phyloP scores from a whole-genome alignment of 2,888 invertebrate genomes.

The Cosmorhoe ocellata region DNA sequence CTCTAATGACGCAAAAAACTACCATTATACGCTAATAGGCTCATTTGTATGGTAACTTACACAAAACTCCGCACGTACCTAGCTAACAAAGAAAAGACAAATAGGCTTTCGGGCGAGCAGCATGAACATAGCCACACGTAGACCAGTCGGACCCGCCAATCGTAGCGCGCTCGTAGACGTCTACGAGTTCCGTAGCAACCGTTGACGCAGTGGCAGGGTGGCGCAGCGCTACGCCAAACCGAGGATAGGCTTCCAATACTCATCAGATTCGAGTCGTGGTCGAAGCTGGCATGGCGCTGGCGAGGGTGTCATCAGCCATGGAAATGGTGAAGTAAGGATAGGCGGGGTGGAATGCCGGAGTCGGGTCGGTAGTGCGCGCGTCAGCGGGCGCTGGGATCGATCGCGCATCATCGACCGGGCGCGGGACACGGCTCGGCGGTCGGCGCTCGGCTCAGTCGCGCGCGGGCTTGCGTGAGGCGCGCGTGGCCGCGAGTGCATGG shows the following conservation, averaged over 20 bases:
- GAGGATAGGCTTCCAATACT: conserved; percentile 20
- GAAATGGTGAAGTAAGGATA: conserved; percentile 4
- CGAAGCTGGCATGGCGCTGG: not conserved
- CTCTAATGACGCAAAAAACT: conserved; percentile 35
- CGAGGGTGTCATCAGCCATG: not conserved
- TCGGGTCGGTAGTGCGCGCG: conserved; percentile 47
- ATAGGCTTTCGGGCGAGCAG: conserved; percentile 37
- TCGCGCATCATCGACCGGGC: conserved; percentile 40
- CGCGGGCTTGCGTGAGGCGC: conserved; percentile 75
- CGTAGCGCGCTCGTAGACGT: conserved; percentile 63
- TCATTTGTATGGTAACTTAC: conserved; percentile 46
- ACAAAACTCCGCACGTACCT: conserved; percentile 34
- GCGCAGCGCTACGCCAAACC: conserved; percentile 63
- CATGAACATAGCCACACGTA: conserved; percentile 42
- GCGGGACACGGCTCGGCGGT: conserved; percentile 30
- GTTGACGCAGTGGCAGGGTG: conserved; percentile 68
- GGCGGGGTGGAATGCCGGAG: conserved; percentile 29
- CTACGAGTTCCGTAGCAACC: conserved; percentile 72
- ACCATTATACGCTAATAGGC: conserved; percentile 45
- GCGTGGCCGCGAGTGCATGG: conserved; percentile 75
- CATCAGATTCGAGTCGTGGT: not conserved
- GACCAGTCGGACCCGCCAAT: conserved; percentile 47
- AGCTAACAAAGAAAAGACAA: conserved; percentile 52
- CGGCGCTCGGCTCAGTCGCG: conserved; percentile 61
- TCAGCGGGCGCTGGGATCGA: conserved; percentile 45